Conservation (phyloP, 2,888 invertebrate genomes). For the Norana najaformis region DNA sequence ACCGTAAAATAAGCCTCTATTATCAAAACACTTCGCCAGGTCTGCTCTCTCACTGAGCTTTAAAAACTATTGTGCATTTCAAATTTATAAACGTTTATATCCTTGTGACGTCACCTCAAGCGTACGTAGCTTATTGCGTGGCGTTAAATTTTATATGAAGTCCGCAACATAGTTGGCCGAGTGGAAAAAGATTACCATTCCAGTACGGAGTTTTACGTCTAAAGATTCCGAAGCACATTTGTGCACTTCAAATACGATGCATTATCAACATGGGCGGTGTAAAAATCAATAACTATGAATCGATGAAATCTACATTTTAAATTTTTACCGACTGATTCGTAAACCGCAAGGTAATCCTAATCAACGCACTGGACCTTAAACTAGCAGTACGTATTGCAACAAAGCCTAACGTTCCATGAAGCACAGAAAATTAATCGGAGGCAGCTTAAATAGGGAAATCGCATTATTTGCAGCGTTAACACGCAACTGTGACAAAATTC, state of each 20-base stretch:
- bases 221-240: not conserved
- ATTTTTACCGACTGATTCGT: not conserved
- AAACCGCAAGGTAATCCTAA: not conserved
- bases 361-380: not conserved
- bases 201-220: not conserved
- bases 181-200: not conserved
- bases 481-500: not conserved
- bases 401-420: not conserved
- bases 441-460: not conserved
- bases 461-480: not conserved
- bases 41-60: no score
- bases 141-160: no score
- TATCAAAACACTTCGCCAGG: no score
- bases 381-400: not conserved
- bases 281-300: not conserved
- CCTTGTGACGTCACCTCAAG: not conserved
- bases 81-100: no score
- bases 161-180: no score
- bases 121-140: no score
- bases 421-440: not conserved
- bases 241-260: slow-evolving; percentile 3
- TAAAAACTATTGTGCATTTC: no score
- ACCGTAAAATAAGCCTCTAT: no score
- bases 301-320: not conserved
- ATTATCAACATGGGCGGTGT: not conserved